Evolutionary conservation across 2,888 invertebrate genomes (phyloP), one percentile per base, ranked within the genome.

Genomic region (Sinopyrophorus schimmeli): DNA sequence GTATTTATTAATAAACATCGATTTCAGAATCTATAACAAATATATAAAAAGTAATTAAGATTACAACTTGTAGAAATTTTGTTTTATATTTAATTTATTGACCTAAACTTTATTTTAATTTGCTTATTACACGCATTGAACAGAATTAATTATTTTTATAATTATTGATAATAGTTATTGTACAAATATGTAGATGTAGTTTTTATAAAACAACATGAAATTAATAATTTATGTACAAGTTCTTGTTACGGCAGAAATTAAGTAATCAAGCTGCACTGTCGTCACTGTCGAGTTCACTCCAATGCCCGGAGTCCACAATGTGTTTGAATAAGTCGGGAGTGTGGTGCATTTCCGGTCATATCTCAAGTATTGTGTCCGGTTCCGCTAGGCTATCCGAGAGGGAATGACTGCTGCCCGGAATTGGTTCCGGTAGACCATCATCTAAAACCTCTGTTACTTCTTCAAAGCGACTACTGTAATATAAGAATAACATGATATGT

Each of bases 351-450:
- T 70, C 68, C 53, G 70, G 72, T 73, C 72, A 73, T 64, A 73
- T 72, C 62, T 73, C 72, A 55, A 72, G 65, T 32, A 72, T 64
- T 10, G 68, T 62, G 34, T 72, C 70, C 53, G 67, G 69, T 46
- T 70, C 68, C 12, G 59, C 66, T 41, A 71, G 56, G 60, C 68
- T 68, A 52, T 72, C 72, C 14, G 69, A 67, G n/a, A 72, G 60
- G n/a, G 71, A 71, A 46, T 70, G 69, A 41, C 71, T 71, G 56
- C 71, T 71, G 12, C 71, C 71, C 2, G 72, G 72, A 32, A 73
- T 69, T 10, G 71, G 69, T 53, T 72, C 72, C 10, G 71, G 71
- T 34, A 72, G 58, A 27, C 68, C 65, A 50, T 73, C 73, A 57
- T 72, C 71, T 52, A 72, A 56, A 10, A 71, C 68, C 52, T 72